A percentile compares a stretch with the other conserved stretches of the same genome.
These are phyloP conservation scores for Gallinago stenura DNA, from an alignment of 2,797 vertebrate species.

Conservation along the genomic window DNA sequence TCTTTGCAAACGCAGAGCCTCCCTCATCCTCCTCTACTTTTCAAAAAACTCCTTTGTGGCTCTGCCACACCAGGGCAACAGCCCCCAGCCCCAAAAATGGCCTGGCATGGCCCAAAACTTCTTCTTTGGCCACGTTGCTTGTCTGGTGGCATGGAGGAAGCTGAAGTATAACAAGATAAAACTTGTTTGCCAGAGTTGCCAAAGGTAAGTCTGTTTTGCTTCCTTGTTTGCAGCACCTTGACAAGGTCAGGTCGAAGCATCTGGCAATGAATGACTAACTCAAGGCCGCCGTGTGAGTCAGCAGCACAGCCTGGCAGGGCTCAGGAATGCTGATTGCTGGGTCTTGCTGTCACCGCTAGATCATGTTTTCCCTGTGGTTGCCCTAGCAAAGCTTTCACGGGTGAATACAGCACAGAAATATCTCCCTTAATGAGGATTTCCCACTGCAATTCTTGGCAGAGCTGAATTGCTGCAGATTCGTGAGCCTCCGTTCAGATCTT, in stretches of 20 bases:
- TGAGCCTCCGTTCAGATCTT: not conserved
- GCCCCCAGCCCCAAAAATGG: not conserved
- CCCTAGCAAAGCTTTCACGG: not conserved
- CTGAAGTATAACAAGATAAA: not conserved
- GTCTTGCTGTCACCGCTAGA: not conserved
- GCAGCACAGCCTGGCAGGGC: not conserved
- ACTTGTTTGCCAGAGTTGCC: conserved; percentile 35
- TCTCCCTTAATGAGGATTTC: conserved; percentile 14
- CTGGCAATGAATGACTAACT: conserved; percentile 48
- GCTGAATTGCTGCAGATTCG: conserved; percentile 12
- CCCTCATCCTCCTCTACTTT: not conserved
- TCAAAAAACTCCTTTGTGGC: not conserved
- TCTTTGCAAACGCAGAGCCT: not conserved
- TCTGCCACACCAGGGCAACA: rapidly evolving
- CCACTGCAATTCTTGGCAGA: conserved; percentile 34
- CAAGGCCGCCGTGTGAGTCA: conserved; percentile 55
- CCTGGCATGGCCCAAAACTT: not conserved
- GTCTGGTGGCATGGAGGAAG: not conserved
- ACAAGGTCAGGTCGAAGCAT: conserved; percentile 56
- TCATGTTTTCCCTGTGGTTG: conserved; percentile 2
- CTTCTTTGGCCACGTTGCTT: not conserved
- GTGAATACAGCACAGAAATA: not conserved
- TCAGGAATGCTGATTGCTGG: conserved; percentile 42
- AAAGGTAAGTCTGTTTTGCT: conserved; percentile 46
- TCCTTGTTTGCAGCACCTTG: conserved; percentile 31